These are phyloP conservation scores for Caenorhabditis panamensis DNA, from an alignment of 2,888 invertebrate species.

Conservation along the genomic window DNA sequence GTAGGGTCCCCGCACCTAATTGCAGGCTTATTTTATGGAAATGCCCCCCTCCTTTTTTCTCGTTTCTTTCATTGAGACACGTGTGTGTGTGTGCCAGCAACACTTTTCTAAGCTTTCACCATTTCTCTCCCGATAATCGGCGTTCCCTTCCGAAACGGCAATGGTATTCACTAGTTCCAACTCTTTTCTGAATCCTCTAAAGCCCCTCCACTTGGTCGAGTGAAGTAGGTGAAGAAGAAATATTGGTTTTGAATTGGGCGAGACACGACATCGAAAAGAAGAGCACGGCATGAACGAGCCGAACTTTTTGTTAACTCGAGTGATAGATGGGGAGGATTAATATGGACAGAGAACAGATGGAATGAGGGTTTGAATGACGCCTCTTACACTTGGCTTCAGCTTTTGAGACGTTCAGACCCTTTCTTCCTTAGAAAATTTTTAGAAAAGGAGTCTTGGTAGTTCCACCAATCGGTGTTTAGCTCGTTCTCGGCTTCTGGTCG, in stretches of 20 bases:
- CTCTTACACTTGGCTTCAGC: too few relatives aligned
- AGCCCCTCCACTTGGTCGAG: constrained; percentile 10
- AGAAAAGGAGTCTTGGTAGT: too few relatives aligned
- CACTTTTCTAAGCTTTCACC: background rate
- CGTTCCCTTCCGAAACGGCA: background rate
- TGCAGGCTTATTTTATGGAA: constrained; percentile 55
- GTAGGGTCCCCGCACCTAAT: constrained; percentile 43
- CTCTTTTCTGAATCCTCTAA: constrained; percentile 44
- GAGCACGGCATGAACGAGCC: background rate
- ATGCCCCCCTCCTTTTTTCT: constrained; percentile 3
- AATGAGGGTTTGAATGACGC: background rate
- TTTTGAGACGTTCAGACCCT: too few relatives aligned
- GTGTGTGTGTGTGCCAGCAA: background rate
- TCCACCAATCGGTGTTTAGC: background rate
- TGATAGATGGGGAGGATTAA: constrained; percentile 19
- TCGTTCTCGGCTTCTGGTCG: constrained; percentile 10
- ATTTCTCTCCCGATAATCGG: too few relatives aligned
- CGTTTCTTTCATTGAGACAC: background rate
- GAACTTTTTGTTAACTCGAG: constrained; percentile 11
- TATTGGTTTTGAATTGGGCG: constrained; percentile 55
- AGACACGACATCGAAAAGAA: constrained; percentile 5
- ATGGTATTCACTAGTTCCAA: background rate
- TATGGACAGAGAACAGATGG: background rate
- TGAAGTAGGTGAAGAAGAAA: constrained; percentile 20
- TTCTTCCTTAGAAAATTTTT: too few relatives aligned